Evolutionary conservation across 2,888 invertebrate species (phyloP).

Genomic region (Dascillus cervinus): DNA sequence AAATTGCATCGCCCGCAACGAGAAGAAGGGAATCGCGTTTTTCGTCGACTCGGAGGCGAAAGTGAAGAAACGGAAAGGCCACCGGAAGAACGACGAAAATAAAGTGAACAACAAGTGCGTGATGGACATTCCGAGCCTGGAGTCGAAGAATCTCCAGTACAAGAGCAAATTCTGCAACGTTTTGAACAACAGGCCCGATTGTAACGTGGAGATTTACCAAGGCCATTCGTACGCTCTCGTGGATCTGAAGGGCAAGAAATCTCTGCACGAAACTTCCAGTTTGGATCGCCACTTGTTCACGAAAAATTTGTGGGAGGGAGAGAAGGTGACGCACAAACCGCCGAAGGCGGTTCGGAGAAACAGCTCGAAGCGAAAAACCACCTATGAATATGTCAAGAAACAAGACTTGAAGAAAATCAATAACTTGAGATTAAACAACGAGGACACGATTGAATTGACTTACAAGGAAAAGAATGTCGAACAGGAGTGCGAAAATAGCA

Average conservation of each 20-base stretch:
- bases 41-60: conserved; percentile 30
- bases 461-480: conserved; percentile 40
- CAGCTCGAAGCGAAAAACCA: conserved; percentile 46
- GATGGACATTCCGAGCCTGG: conserved; percentile 52
- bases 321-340: conserved; percentile 61
- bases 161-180: conserved; percentile 43
- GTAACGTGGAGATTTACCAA: conserved; percentile 31
- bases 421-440: conserved; percentile 24
- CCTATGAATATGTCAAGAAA: conserved; percentile 40
- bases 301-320: conserved; percentile 36
- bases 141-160: conserved; percentile 49
- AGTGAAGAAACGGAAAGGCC: neutral
- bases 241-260: conserved; percentile 13
- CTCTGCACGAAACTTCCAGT: conserved; percentile 35
- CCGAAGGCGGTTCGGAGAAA: conserved; percentile 64
- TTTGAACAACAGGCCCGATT: conserved; percentile 40
- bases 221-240: conserved; percentile 4
- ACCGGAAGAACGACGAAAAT: conserved; percentile 7
- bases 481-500: conserved; percentile 32
- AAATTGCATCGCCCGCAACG: conserved; percentile 27
- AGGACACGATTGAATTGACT: conserved; percentile 36
- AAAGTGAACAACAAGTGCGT: conserved; percentile 37
- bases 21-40: conserved; percentile 33
- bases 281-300: conserved; percentile 41
- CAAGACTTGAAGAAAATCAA: conserved; percentile 30